Base-by-base conservation (phyloP, 2,113 vertebrate species). In the Odontophorus gujanensis region DNA sequence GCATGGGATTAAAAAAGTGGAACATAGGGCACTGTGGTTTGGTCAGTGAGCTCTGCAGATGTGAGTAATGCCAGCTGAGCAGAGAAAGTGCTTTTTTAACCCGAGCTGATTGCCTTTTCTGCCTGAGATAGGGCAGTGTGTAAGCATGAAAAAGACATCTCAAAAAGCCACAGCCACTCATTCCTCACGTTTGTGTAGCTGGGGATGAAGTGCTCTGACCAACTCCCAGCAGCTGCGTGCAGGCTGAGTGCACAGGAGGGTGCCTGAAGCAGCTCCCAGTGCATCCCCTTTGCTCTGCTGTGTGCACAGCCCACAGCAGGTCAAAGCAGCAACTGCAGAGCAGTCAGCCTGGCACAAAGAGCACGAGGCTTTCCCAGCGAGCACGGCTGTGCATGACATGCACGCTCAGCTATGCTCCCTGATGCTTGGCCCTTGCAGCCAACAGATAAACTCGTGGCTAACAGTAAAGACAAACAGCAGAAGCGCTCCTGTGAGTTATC, bases 371-470 rank as follows among this genome's bases (percentile, higher is more conserved):
- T 76, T 85, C 59, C 11, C 11, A 1, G 10, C 2, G 3, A 66
- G 65, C 26, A 1, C 58, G 43, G 67, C 85, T 36, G 19, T 3
- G 8, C 68, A 24, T 90, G 95, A 89, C n/a, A 2, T 1, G 8
- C n/a, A 19, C 92, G 77, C 86, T 67, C 89, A 87, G 68, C 89
- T 76, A 85, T 8, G 78, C 71, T 43, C 48, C 55, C 87, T 85
- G 66, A 74, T 67, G 83, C 89, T 85, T 36, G 75, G 78, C 87
- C 59, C 28, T 76, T 55, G 72, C 67, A 17, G 1, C 58, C 84
- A n/a, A 84, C 30, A 91, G 76, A 95, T 92, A 81, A 90, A 85
- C 78, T 61, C 7, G 0, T 38, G 59, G 55, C 81, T 94, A 92
- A 8, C 0, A 78, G 91, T 79, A 62, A 80, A 92, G 87, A 55